phyloP scores from a whole-genome alignment of 2,113 vertebrate species.

The Oryzias melastigma region DNA sequence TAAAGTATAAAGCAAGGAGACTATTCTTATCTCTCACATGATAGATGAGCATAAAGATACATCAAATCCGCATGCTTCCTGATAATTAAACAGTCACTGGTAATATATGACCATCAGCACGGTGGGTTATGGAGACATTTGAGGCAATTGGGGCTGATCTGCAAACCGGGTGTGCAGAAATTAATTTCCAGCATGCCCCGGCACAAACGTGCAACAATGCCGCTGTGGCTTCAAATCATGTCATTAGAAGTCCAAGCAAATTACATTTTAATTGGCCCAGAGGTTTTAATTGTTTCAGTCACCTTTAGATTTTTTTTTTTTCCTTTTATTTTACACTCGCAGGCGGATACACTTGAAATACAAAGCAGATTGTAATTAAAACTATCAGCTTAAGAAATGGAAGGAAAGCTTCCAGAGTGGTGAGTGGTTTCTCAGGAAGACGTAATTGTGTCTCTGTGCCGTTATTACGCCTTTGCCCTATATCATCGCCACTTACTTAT shows the following conservation, averaged over 20 bases:
- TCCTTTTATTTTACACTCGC: slow-evolving; percentile 34
- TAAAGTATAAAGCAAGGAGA: slow-evolving; percentile 23
- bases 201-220: slow-evolving; percentile 14
- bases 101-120: slow-evolving; percentile 65
- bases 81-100: slow-evolving; percentile 71
- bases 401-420: slow-evolving; percentile 13
- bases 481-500: slow-evolving; percentile 1
- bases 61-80: slow-evolving; percentile 44
- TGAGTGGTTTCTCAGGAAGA: slow-evolving; percentile 16
- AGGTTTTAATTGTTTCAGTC: slow-evolving; percentile 58
- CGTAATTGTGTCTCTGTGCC: slow-evolving; percentile 16
- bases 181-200: slow-evolving; percentile 41
- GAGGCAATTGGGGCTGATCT: slow-evolving; percentile 28
- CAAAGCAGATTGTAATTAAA: slow-evolving; percentile 49
- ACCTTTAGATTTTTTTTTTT: slow-evolving; percentile 32
- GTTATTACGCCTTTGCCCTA: slow-evolving; percentile 13
- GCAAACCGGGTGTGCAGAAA: slow-evolving; percentile 48
- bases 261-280: slow-evolving; percentile 51
- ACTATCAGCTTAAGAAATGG: slow-evolving; percentile 15
- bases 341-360: slow-evolving; percentile 37
- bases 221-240: slow-evolving; percentile 46
- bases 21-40: slow-evolving; percentile 59
- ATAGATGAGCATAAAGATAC: slow-evolving; percentile 60
- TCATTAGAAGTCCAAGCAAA: slow-evolving; percentile 45
- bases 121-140: slow-evolving; percentile 52